Base-by-base conservation (phyloP, 2,888 invertebrate genomes). In the Scaptomyza tumidula region DNA sequence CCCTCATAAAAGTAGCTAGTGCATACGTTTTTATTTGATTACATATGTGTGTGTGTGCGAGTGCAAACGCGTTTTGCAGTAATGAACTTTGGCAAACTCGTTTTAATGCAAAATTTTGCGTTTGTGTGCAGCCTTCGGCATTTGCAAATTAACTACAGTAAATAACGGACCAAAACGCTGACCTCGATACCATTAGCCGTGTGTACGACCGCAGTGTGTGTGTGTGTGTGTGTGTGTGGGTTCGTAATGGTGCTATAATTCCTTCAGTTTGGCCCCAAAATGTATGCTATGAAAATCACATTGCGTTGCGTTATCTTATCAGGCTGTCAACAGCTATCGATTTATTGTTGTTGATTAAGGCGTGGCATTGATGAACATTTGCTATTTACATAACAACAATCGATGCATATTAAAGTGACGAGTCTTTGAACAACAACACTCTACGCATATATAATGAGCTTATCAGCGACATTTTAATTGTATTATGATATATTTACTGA, bases 71-170 rank as follows among this genome's bases (percentile, higher is more conserved):
- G 24, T 24, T 24, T 24, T 24, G 24, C 24, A 24, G 5, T 24
- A 24, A 24, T 43, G 24, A 14, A 52, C 59, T 29, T 54, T 48
- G 4, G 41, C 43, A 24, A 24, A 24, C 24, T 24, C 24, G 24
- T 5, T 72, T 55, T 66, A 80, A 78, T 72, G 68, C 59, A 56
- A 53, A 71, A 70, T 49, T 46, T 6, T 39, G 16, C 16, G 7
- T 10, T 1, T 64, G 46, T 50, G 68, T 39, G 31, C 57, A 75
- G 72, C 84, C 86, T 87, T 89, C 75, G 71, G 72, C 60, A 66
- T 61, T 79, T 88, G 83, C 78, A 86, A 86, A 85, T 89, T 85
- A 83, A 80, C 71, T 71, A 60, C 63, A 77, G 79, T 77, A 86
- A 82, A 88, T 83, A 72, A 71, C 49, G 52, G 55, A 50, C 11